These are phyloP conservation scores for Lycaena phlaeas DNA, from an alignment of 2,888 invertebrate species.

Conservation along the genomic window DNA sequence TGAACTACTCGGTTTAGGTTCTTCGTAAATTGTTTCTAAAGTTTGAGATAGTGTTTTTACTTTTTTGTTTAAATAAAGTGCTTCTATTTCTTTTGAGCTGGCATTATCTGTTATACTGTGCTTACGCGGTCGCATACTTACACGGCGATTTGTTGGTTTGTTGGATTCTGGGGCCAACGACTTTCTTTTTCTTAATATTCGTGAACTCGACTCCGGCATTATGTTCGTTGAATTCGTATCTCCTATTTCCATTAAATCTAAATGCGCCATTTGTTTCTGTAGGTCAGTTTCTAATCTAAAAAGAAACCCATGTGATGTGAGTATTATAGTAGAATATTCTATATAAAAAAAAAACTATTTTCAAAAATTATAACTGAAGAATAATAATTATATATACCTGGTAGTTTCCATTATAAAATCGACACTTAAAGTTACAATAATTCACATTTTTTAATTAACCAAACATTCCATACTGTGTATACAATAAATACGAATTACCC, in stretches of 20 bases:
- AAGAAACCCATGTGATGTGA: conserved; percentile 1
- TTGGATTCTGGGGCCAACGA: conserved; percentile 40
- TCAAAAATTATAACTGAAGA: conserved; percentile 12
- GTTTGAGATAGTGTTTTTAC: conserved; percentile 64
- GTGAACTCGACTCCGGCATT: conserved; percentile 30
- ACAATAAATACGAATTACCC: too few species aligned
- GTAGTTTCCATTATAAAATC: conserved; percentile 31
- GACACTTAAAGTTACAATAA: not conserved
- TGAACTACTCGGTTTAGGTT: conserved; percentile 58
- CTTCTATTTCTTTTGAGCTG: conserved; percentile 59
- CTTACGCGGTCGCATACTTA: conserved; percentile 62
- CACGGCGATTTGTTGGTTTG: conserved; percentile 56
- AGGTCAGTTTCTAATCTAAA: conserved; percentile 51
- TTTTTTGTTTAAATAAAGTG: conserved; percentile 72
- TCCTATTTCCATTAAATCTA: conserved; percentile 59
- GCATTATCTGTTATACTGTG: conserved; percentile 47
- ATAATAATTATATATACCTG: too few species aligned
- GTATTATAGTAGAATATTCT: too few species aligned
- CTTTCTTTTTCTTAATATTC: conserved; percentile 55
- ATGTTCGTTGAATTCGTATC: conserved; percentile 28
- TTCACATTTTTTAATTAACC: not conserved
- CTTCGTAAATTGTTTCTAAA: conserved; percentile 77
- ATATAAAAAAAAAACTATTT: too few species aligned
- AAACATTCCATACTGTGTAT: too few species aligned
- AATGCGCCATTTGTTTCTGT: conserved; percentile 59